These are phyloP conservation scores for Mastomys coucha DNA, from an alignment of 2,113 vertebrate species.

Conservation along the genomic window DNA sequence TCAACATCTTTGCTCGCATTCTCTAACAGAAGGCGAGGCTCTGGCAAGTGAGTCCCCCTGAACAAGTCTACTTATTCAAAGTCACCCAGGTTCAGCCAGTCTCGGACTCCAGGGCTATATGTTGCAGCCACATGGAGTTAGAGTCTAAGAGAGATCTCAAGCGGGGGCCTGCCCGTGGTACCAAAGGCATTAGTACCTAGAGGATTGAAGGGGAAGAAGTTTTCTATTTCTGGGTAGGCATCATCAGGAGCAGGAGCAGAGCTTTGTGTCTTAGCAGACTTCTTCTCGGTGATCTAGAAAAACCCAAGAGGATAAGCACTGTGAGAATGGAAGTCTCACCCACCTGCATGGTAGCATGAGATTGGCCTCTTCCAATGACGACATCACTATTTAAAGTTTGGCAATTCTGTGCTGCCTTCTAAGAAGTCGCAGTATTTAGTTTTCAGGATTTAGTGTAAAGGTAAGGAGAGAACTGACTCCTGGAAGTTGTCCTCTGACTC, in stretches of 20 bases:
- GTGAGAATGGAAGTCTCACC: neutral
- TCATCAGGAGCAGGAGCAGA: constrained; percentile 79
- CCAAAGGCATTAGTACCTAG: constrained; percentile 83
- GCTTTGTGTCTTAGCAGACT: constrained; percentile 73
- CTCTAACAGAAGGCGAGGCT: neutral
- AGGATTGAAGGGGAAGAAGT: constrained; percentile 87
- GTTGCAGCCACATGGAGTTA: neutral
- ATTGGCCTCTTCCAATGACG: neutral
- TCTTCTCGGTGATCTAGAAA: constrained; percentile 80
- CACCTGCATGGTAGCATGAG: neutral
- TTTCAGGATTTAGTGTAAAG: constrained; percentile 25
- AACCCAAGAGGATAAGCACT: constrained; percentile 40
- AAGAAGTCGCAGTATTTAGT: constrained; percentile 13
- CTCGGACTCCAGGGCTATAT: neutral
- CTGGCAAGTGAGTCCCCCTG: neutral
- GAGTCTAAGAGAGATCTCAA: constrained; percentile 27
- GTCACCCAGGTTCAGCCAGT: neutral
- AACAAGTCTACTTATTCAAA: constrained; percentile 35
- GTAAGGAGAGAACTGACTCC: neutral
- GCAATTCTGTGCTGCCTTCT: constrained; percentile 13
- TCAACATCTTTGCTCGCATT: neutral
- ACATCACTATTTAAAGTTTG: neutral
- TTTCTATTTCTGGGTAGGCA: constrained; percentile 88
- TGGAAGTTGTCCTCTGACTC: neutral
- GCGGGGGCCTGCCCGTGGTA: neutral